Evolutionary conservation across 64 coral and sea anemone genomes (phyloP).

Genomic region (Dendronephthya gigantea): DNA sequence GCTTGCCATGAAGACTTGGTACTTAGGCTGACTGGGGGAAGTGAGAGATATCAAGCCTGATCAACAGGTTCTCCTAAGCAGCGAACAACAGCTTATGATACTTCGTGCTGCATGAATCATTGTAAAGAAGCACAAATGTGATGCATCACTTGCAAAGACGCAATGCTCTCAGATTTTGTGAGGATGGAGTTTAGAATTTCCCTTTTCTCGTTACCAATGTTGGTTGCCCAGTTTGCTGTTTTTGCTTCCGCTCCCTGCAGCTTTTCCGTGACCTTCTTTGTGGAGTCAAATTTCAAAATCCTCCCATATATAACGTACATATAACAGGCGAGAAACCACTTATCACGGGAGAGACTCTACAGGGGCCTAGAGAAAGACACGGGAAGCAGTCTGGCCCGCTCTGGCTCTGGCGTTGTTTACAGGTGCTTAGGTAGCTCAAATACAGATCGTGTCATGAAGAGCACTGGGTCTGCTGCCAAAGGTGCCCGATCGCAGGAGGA

Average conservation of each 20-base stretch:
- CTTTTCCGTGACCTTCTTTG: conserved; percentile 49
- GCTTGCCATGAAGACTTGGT: neutral
- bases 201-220: neutral
- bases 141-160: neutral
- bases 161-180: neutral
- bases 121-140: neutral
- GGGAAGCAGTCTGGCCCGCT: too few species aligned
- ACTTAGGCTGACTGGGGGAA: neutral
- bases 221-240: neutral
- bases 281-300: conserved; percentile 42
- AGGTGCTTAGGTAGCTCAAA: neutral
- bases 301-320: neutral
- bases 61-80: neutral
- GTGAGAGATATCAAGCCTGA: neutral
- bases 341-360: neutral
- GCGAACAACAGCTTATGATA: neutral
- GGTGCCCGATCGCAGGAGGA: neutral
- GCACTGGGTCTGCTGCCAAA: conserved; percentile 28
- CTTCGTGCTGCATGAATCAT: neutral
- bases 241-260: conserved; percentile 7
- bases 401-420: neutral
- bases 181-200: neutral
- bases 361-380: neutral
- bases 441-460: conserved; percentile 26
- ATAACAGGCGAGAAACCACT: neutral